phyloP scores from a whole-genome alignment of 1,140 invertebrate genomes.

The Himalopsyche phryganea region DNA sequence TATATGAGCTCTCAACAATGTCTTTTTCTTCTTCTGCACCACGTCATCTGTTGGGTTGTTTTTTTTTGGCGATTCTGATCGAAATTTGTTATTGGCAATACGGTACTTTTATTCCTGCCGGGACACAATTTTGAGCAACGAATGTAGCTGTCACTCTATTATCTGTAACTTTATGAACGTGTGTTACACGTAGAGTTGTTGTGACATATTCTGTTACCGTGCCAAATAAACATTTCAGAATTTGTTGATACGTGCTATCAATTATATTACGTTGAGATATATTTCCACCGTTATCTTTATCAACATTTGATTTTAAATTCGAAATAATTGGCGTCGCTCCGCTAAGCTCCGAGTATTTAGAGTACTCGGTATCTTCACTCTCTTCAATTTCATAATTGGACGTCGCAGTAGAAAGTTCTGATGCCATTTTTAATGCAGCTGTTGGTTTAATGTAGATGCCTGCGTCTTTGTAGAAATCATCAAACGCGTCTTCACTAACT shows the following conservation, averaged over 20 bases:
- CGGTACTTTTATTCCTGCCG: constrained; percentile 32
- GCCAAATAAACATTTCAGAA: constrained; percentile 17
- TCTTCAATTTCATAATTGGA: constrained; percentile 2
- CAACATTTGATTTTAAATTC: constrained; percentile 15
- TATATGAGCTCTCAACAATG: no score
- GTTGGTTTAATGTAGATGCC: constrained; percentile 21
- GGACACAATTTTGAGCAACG: constrained; percentile 37
- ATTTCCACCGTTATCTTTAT: constrained; percentile 16
- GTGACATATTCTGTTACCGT: constrained; percentile 11
- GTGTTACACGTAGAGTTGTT: constrained; percentile 37
- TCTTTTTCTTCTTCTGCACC: no score
- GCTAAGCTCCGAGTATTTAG: constrained; percentile 16
- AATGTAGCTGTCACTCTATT: constrained; percentile 38
- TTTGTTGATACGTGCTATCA: constrained; percentile 5
- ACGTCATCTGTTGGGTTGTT: no score
- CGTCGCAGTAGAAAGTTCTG: background rate
- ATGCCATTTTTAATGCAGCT: constrained; percentile 8
- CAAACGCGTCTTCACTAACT: background rate
- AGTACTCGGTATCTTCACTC: constrained; percentile 2
- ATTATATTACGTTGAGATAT: constrained; percentile 5
- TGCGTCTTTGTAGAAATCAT: constrained; percentile 17
- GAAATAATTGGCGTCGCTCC: constrained; percentile 1
- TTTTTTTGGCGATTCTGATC: no score
- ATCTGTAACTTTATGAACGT: constrained; percentile 37
- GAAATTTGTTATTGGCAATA: no score